Percentiles rank a stretch among this genome's conserved stretches.
These are phyloP conservation scores for Limnodromus scolopaceus DNA, from an alignment of 2,797 vertebrate genomes.

Conservation along the genomic window DNA sequence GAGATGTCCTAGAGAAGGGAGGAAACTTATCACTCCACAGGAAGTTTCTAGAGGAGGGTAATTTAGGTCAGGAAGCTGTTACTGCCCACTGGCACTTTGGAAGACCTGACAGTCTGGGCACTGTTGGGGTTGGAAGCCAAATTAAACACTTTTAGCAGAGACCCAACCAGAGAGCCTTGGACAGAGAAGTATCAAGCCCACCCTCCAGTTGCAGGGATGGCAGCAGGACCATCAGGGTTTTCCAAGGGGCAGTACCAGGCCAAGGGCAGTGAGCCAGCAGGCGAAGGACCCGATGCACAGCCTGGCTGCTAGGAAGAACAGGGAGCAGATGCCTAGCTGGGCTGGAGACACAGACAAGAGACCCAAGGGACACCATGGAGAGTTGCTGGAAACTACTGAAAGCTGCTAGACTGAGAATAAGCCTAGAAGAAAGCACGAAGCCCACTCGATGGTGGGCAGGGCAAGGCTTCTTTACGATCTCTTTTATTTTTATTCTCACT, in stretches of 20 bases:
- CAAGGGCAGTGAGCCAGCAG: neutral
- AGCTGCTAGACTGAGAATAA: neutral
- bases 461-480: neutral
- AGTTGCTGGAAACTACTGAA: neutral
- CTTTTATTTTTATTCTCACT: neutral
- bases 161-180: neutral
- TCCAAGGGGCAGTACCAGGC: neutral
- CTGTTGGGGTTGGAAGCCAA: neutral
- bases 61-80: neutral
- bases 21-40: neutral
- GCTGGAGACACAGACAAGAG: neutral
- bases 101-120: neutral
- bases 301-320: neutral
- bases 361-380: neutral
- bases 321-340: neutral
- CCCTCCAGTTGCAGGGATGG: neutral
- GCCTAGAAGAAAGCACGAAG: neutral
- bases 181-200: neutral
- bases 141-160: neutral
- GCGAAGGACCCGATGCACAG: fast-evolving
- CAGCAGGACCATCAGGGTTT: neutral
- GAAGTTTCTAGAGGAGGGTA: neutral
- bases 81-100: neutral
- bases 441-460: neutral
- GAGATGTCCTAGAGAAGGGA: neutral